Base-by-base conservation (phyloP, 2,888 invertebrate genomes). In the Epirrhoe tristata region DNA sequence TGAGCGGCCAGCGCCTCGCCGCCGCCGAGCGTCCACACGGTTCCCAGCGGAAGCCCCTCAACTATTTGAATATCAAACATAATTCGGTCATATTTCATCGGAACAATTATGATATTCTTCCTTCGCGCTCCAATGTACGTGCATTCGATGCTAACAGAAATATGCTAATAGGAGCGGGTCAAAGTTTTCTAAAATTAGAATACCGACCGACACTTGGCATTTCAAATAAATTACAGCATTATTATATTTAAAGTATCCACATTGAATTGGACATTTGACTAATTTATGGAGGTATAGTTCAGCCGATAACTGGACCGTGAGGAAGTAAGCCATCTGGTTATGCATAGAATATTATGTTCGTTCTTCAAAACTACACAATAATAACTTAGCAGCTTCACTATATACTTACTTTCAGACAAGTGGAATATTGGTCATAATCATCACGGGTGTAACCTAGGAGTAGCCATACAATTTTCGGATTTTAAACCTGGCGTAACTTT, bases 51-150 rank as follows among this genome's bases (percentile, higher is more conserved):
- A 93, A 91, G 90, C 85, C 88, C 86, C 84, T 84, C 79, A 83
- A 81, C 85, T 81, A 91, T 91, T 90, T 91, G 93, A 93, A 93
- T 93, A 92, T 90, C 89, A 92, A 93, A 91, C 83, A 84, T 88
- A 87, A 85, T 88, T 89, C 77, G 86, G 86, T 86, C 85, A 92
- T 93, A 93, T 87, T 87, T 93, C 89, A 92, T 91, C 82, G 77
- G 77, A 88, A 89, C 89, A 86, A 90, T 92, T 93, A 93, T 93
- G 89, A 93, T 91, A 91, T 93, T 89, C 88, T 89, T 91, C 90
- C 92, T 90, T 79, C 81, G 82, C 77, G 75, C 81, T 85, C 83
- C 82, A 85, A 84, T 76, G 54, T 83, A 87, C 91, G 89, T 91
- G 90, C 75, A 78, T 82, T 79, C 77, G 81, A 88, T 90, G 74